Conservation (phyloP, 2,888 invertebrate genomes). For the Patella pellucida region DNA sequence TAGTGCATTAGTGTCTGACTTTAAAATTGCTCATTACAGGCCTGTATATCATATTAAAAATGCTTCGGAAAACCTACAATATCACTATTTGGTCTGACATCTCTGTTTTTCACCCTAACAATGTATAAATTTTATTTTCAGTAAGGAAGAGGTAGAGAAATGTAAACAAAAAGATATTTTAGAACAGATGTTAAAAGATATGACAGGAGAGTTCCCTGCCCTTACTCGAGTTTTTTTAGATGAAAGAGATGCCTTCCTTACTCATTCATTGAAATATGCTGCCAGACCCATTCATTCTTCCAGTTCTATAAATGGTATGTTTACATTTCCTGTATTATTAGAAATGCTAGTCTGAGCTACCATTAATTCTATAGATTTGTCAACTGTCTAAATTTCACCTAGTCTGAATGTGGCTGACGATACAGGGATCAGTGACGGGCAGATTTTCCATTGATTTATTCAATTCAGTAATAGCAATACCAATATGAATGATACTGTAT, state of each 20-base stretch:
- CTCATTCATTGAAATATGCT: slow-evolving; percentile 87
- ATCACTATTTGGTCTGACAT: background rate
- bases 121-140: slow-evolving; percentile 67
- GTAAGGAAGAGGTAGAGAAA: slow-evolving; percentile 92
- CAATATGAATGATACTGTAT: no score
- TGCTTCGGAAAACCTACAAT: no score
- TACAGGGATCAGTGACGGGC: no score
- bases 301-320: slow-evolving; percentile 43
- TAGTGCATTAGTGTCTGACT: no score
- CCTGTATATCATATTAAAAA: no score
- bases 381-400: no score
- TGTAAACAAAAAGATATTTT: slow-evolving; percentile 92
- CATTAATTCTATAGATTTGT: no score
- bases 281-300: slow-evolving; percentile 69
- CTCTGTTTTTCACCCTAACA: background rate
- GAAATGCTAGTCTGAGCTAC: no score
- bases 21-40: background rate
- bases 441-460: no score
- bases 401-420: no score
- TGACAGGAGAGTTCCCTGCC: slow-evolving; percentile 94
- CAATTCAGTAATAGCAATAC: no score
- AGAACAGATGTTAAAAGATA: slow-evolving; percentile 90
- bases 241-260: slow-evolving; percentile 92
- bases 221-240: slow-evolving; percentile 91
- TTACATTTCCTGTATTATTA: no score